Evolutionary conservation across 2,113 vertebrate species (phyloP).

Genomic region (Chamaetylas fuelleborni): DNA sequence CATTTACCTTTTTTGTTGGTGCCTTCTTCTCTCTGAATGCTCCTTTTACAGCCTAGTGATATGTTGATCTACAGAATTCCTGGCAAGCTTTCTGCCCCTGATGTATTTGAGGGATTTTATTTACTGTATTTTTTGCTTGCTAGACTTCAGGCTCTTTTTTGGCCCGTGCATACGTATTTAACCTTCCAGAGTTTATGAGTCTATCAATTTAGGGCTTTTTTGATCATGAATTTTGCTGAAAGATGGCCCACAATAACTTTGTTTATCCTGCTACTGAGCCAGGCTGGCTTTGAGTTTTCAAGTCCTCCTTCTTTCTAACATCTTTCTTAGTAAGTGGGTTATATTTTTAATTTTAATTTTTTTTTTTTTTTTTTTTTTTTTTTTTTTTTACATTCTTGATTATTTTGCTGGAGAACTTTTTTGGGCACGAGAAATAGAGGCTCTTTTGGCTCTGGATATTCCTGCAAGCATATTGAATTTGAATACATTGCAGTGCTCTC

Average conservation of each 20-base stretch:
- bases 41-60: neutral
- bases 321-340: neutral
- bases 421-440: neutral
- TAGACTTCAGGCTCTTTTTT: neutral
- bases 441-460: neutral
- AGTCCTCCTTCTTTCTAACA: neutral
- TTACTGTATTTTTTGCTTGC: slow-evolving; percentile 9
- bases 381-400: neutral
- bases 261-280: neutral
- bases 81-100: neutral
- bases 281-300: neutral
- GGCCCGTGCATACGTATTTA: neutral
- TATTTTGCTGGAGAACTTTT: neutral
- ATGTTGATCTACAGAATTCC: neutral
- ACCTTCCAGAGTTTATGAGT: neutral
- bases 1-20: neutral
- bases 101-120: neutral
- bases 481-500: neutral
- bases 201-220: neutral
- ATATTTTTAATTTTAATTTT: neutral
- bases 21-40: neutral
- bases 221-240: slow-evolving; percentile 22
- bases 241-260: neutral
- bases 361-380: no score
- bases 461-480: neutral